A percentile compares a stretch with the other conserved stretches of the same genome.
These are phyloP conservation scores for Zaprionus lachaisei DNA, from an alignment of 1,140 invertebrate genomes.

Conservation along the genomic window DNA sequence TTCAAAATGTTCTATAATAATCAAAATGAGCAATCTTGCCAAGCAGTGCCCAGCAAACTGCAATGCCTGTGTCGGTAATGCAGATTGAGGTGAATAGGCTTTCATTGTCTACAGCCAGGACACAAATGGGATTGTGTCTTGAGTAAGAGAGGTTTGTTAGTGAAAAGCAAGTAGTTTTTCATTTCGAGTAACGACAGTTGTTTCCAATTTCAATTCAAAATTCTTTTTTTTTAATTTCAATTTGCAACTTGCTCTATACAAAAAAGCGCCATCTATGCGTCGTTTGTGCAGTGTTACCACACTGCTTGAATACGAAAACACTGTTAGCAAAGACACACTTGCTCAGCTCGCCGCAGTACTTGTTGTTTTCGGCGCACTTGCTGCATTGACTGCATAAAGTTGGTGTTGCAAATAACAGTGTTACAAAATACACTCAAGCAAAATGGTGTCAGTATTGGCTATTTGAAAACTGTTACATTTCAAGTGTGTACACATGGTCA, in stretches of 20 bases:
- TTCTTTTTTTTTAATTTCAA: background rate
- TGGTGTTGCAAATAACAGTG: too few relatives aligned
- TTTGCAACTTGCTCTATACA: background rate
- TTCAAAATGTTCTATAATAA: too few relatives aligned
- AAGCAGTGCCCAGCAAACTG: too few relatives aligned
- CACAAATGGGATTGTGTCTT: too few relatives aligned
- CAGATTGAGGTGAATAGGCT: too few relatives aligned
- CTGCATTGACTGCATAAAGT: background rate
- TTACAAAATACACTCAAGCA: background rate
- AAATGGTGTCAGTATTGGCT: background rate
- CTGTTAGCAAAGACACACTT: background rate
- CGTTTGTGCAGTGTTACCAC: background rate
- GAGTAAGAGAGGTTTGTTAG: too few relatives aligned
- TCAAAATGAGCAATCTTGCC: too few relatives aligned
- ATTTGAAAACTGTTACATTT: background rate
- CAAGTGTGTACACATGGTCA: background rate
- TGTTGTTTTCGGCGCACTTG: background rate
- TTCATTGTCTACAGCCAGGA: too few relatives aligned
- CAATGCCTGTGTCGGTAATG: too few relatives aligned
- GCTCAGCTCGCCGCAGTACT: background rate
- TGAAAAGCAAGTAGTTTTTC: too few relatives aligned
- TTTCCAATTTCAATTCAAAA: too few relatives aligned
- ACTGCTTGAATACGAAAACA: background rate
- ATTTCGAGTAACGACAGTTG: too few relatives aligned
- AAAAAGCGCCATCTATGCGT: slow-evolving; percentile 27